These are phyloP conservation scores for Sarcophaga variegata DNA, from an alignment of 2,888 invertebrate genomes.

Conservation along the genomic window DNA sequence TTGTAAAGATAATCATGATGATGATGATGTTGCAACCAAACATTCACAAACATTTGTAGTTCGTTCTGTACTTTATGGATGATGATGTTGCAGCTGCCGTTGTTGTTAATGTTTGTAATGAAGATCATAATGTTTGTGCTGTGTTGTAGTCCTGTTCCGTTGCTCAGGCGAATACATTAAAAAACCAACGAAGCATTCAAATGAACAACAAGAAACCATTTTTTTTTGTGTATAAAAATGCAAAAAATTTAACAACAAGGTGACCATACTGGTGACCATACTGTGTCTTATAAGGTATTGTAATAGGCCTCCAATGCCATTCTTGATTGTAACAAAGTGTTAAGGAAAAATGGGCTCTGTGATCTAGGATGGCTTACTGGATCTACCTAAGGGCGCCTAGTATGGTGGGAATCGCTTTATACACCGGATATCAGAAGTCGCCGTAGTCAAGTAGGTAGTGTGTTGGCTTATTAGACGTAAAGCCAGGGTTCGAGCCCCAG, in stretches of 20 bases:
- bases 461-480: too few relatives aligned
- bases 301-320: too few relatives aligned
- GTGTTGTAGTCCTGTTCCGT: not conserved
- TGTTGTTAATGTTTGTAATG: conserved; percentile 22
- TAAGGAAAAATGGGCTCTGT: too few relatives aligned
- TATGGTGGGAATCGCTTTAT: too few relatives aligned
- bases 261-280: not conserved
- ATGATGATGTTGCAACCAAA: not conserved
- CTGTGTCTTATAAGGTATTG: too few relatives aligned
- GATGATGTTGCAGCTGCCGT: conserved; percentile 4
- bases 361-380: too few relatives aligned
- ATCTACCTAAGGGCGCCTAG: too few relatives aligned
- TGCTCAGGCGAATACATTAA: conserved; percentile 37
- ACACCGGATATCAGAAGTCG: too few relatives aligned
- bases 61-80: not conserved
- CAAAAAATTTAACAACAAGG: not conserved
- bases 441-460: too few relatives aligned
- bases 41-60: not conserved
- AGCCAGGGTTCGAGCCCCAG: too few relatives aligned
- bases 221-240: conserved; percentile 22
- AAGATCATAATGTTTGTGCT: conserved; percentile 29
- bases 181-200: conserved; percentile 48
- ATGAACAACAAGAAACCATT: conserved; percentile 47
- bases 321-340: too few relatives aligned
- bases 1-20: not conserved